Percentiles rank a stretch among this genome's conserved stretches.
Conservation (phyloP, 2,113 vertebrate genomes). For the Chlorodrepanis virens region DNA sequence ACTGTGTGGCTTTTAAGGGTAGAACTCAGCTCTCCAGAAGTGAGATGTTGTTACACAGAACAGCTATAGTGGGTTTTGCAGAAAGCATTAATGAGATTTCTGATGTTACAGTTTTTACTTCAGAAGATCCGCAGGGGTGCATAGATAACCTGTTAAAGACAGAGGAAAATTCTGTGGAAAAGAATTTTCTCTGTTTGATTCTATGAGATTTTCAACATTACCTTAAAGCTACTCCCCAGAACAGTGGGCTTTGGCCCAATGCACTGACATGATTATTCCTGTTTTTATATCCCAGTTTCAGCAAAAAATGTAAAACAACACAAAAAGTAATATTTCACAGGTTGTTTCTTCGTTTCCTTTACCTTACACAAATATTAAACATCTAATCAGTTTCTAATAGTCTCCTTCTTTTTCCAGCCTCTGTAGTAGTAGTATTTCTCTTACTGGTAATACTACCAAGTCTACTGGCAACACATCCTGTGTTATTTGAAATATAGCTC, state of each 20-base stretch:
- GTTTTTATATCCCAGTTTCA: neutral
- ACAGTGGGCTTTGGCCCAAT: neutral
- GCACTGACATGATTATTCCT: neutral
- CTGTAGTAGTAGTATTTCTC: neutral
- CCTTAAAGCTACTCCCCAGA: neutral
- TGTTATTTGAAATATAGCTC: neutral
- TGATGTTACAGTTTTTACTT: neutral
- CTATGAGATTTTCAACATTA: neutral
- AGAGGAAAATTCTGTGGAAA: neutral
- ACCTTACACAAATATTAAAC: neutral
- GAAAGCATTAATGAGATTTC: neutral
- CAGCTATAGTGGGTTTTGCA: neutral
- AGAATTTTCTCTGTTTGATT: neutral
- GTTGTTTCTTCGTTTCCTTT: neutral
- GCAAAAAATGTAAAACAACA: neutral
- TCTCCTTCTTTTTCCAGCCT: neutral
- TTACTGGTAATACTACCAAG: neutral
- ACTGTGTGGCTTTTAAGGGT: neutral
- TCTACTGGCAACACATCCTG: rapidly evolving
- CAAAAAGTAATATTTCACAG: neutral
- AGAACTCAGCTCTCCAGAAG: neutral
- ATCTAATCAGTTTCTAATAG: neutral
- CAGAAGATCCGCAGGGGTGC: rapidly evolving
- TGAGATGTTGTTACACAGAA: neutral
- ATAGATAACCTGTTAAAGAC: neutral